Conservation (phyloP, 2,888 invertebrate species). For the Mellilla xanthometata region DNA sequence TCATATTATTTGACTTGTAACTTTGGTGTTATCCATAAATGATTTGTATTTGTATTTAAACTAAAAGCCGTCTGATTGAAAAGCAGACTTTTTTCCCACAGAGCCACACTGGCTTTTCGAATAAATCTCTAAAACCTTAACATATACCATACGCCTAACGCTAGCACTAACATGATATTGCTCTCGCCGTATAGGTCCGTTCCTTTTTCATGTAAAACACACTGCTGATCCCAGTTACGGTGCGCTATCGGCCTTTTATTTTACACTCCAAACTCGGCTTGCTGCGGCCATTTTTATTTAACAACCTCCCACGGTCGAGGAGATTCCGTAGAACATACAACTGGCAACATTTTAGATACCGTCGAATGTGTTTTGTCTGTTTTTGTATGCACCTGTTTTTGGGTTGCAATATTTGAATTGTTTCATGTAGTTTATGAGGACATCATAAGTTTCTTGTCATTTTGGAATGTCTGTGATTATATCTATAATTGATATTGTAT, state of each 20-base stretch:
- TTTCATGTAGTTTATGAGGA: too few relatives aligned
- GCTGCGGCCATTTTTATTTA: neutral
- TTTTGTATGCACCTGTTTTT: neutral
- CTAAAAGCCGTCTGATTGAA: too few relatives aligned
- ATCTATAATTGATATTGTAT: too few relatives aligned
- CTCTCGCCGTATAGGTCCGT: slow-evolving; percentile 60
- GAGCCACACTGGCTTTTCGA: too few relatives aligned
- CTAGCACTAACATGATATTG: slow-evolving; percentile 69
- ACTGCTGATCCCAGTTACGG: slow-evolving; percentile 29
- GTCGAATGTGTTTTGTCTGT: neutral
- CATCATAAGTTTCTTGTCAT: too few relatives aligned
- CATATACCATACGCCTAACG: slow-evolving; percentile 38
- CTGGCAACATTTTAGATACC: slow-evolving; percentile 4
- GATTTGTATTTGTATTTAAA: too few relatives aligned
- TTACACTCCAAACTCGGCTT: slow-evolving; percentile 14
- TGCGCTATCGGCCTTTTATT: slow-evolving; percentile 17
- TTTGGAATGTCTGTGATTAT: too few relatives aligned
- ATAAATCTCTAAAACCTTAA: slow-evolving; percentile 22
- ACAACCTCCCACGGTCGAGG: slow-evolving; percentile 4
- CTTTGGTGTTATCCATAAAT: too few relatives aligned
- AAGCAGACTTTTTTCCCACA: neutral
- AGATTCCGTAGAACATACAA: slow-evolving; percentile 8
- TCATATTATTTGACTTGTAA: too few relatives aligned
- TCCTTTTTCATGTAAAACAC: slow-evolving; percentile 77
- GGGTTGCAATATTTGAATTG: too few relatives aligned